phyloP scores from a whole-genome alignment of 2,888 invertebrate species.

The Pandemis cinnamomeana region DNA sequence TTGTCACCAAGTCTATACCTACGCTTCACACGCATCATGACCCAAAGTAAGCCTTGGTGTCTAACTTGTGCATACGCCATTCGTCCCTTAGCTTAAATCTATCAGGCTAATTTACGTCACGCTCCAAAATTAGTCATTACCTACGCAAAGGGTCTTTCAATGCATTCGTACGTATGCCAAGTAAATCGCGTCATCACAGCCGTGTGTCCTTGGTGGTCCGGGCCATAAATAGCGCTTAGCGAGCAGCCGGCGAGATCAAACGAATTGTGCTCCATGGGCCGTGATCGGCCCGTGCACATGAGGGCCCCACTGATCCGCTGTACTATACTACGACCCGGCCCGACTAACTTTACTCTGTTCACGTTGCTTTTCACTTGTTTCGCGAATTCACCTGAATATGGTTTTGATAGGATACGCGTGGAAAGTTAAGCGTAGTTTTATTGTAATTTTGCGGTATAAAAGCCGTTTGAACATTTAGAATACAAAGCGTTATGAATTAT shows the following conservation, averaged over 20 bases:
- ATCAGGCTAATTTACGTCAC: constrained; percentile 12
- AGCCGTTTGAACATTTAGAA: not conserved
- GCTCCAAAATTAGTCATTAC: constrained; percentile 34
- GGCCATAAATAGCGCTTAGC: constrained; percentile 75
- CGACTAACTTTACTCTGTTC: constrained; percentile 35
- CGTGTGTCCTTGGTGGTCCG: constrained; percentile 68
- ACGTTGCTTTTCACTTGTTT: constrained; percentile 40
- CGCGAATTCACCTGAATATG: constrained; percentile 29
- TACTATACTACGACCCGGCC: constrained; percentile 47
- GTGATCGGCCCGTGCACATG: constrained; percentile 78
- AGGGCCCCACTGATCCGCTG: constrained; percentile 63
- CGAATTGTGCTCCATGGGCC: constrained; percentile 80
- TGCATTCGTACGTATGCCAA: constrained; percentile 50
- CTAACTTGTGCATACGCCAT: too few relatives aligned
- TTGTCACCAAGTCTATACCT: too few relatives aligned
- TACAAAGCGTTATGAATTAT: not conserved
- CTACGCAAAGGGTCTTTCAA: constrained; percentile 40
- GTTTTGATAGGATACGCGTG: constrained; percentile 23
- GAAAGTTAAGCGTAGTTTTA: constrained; percentile 4
- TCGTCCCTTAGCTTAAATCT: too few relatives aligned
- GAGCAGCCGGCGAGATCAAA: constrained; percentile 80
- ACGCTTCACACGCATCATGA: too few relatives aligned
- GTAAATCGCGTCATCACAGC: constrained; percentile 61
- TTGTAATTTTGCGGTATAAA: not conserved
- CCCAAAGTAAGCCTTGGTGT: too few relatives aligned